Base-by-base conservation (phyloP, 2,888 invertebrate species). In the Andrena marginata region DNA sequence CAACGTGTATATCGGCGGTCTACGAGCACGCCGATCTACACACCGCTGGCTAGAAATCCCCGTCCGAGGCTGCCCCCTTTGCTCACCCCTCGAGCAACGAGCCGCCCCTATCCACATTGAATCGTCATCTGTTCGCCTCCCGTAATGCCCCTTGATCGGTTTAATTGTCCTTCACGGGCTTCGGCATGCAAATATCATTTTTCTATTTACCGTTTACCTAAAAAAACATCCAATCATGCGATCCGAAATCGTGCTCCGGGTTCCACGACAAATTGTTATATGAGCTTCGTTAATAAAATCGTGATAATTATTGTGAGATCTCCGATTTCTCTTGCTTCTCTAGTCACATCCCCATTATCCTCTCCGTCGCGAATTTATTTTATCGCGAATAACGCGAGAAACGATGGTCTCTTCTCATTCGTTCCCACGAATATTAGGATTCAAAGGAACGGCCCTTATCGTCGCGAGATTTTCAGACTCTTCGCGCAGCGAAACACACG, bases 61-160 rank as follows among this genome's bases (percentile, higher is more conserved):
- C 79, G 29, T 16, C 26, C 20, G 26, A 31, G 20, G 33, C 16
- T 3, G 0, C 13, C 26, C 71, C 13, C 60, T 65, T 56, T 64
- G 49, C 59, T 35, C 48, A 65, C 69, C 79, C 80, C 71, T 71
- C 77, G 67, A 68, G 68, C 81, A 82, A 84, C 70, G 68, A 42
- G 42, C 42, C 82, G 54, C 68, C 85, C 84, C 80, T 89, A 84
- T 85, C 77, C 84, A 86, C 89, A 88, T 89, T 89, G 87, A 83
- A 89, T 90, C 90, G 89, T 90, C 92, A 92, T 92, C 91, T 92
- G 92, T 89, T 90, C 88, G 82, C 86, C 73, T 79, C 74, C 62
- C 85, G 85, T 87, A 88, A 90, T 87, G 89, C 84, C 90, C 82
- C 76, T 86, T 87, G 91, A 91, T 90, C 90, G 90, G 77, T 87